Evolutionary conservation across 2,888 invertebrate genomes (phyloP).

Genomic region (Orthosia gothica): DNA sequence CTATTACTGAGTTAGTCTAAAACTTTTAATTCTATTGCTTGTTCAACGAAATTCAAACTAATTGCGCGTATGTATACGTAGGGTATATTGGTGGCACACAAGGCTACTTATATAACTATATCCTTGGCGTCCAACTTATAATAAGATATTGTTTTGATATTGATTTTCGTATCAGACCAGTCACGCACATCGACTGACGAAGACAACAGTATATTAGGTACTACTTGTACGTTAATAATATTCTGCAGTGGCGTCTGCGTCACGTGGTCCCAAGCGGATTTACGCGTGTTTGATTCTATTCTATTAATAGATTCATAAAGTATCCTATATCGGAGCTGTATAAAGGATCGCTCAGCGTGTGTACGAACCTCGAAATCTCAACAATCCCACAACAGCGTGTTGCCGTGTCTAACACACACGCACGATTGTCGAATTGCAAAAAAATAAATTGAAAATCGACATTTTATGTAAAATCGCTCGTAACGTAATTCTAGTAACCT

Average conservation of each 20-base stretch:
- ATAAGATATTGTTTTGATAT: constrained; percentile 77
- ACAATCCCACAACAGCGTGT: constrained; percentile 58
- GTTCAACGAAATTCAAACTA: constrained; percentile 41
- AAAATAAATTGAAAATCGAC: constrained; percentile 51
- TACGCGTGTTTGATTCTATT: constrained; percentile 84
- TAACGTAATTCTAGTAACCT: constrained; percentile 53
- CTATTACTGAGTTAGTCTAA: constrained; percentile 15
- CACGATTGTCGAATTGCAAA: constrained; percentile 55
- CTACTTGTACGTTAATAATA: constrained; percentile 70
- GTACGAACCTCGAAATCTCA: constrained; percentile 65
- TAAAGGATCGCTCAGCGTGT: constrained; percentile 83
- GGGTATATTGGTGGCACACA: constrained; percentile 40
- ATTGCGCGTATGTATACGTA: constrained; percentile 35
- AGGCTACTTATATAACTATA: constrained; percentile 60
- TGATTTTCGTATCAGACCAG: constrained; percentile 78
- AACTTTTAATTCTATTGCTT: constrained; percentile 24
- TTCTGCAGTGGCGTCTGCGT: constrained; percentile 78
- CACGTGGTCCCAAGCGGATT: constrained; percentile 82
- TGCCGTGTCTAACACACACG: constrained; percentile 58
- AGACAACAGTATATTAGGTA: constrained; percentile 73
- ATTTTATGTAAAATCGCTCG: constrained; percentile 50
- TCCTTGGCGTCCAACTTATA: constrained; percentile 75
- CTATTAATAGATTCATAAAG: constrained; percentile 84
- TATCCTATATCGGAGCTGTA: constrained; percentile 78
- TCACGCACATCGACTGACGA: constrained; percentile 76